These are phyloP conservation scores for Capreolus pygargus DNA, from an alignment of 2,113 vertebrate species.

Conservation along the genomic window DNA sequence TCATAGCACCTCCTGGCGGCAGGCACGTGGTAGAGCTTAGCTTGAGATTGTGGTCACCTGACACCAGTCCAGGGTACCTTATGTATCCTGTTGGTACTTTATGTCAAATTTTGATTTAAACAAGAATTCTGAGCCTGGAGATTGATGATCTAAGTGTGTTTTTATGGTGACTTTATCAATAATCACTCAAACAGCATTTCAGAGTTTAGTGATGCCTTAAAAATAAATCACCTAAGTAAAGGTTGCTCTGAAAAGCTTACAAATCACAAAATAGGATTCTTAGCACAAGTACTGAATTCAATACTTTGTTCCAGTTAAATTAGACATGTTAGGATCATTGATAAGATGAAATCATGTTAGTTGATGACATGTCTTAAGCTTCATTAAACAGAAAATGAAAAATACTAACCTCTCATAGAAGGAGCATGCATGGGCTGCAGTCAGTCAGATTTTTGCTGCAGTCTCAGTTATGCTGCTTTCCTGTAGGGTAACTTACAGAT, in stretches of 20 bases:
- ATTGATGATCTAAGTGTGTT: conserved; percentile 36
- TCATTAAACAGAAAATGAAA: neutral
- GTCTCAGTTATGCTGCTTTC: neutral
- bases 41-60: conserved; percentile 2
- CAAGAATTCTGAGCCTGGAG: conserved; percentile 16
- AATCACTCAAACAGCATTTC: conserved; percentile 6
- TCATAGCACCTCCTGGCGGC: neutral
- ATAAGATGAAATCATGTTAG: neutral
- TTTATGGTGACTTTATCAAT: conserved; percentile 35
- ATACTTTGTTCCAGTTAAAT: neutral
- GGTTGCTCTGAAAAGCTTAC: neutral
- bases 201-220: conserved; percentile 16
- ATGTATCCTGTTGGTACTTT: neutral
- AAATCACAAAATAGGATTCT: conserved; percentile 21
- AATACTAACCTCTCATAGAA: neutral
- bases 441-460: neutral
- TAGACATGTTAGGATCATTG: neutral
- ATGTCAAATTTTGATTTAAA: conserved; percentile 34
- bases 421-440: neutral
- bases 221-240: conserved; percentile 32
- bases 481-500: neutral
- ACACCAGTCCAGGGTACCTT: neutral
- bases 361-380: neutral
- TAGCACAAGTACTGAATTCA: neutral
- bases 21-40: neutral